Evolutionary conservation across 1,140 invertebrate species (phyloP).

Genomic region (Eumeta japonica): DNA sequence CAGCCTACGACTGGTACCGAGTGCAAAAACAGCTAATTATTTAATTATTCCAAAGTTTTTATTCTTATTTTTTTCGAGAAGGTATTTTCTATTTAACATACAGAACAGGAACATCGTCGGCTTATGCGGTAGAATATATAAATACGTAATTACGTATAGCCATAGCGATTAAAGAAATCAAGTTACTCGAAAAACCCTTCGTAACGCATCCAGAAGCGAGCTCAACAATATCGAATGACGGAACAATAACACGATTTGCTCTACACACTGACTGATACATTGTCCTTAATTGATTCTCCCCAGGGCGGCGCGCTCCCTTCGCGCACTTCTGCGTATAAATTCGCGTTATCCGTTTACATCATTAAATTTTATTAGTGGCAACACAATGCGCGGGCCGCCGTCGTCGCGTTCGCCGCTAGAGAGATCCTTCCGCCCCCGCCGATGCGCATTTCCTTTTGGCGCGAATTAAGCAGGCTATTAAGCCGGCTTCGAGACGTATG

Average conservation of each 20-base stretch:
- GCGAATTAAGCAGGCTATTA: slow-evolving; percentile 54
- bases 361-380: slow-evolving; percentile 56
- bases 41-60: no score
- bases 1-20: no score
- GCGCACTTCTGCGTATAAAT: no score
- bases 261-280: slow-evolving; percentile 35
- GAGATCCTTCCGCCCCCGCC: slow-evolving; percentile 41
- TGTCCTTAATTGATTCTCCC: slow-evolving; percentile 44
- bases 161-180: no score
- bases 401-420: slow-evolving; percentile 26
- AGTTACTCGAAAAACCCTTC: no score
- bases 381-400: slow-evolving; percentile 36
- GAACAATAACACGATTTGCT: slow-evolving; percentile 28
- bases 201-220: no score
- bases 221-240: slow-evolving; percentile 34
- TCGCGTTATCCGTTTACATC: slow-evolving; percentile 55
- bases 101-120: no score
- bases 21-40: no score
- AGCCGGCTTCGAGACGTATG: slow-evolving; percentile 46
- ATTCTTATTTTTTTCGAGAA: no score
- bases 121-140: no score
- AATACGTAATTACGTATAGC: no score
- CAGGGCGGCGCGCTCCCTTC: slow-evolving; percentile 27
- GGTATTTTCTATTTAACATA: no score
- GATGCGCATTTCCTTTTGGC: slow-evolving; percentile 52